Conservation (phyloP, 2,888 invertebrate genomes). For the Melanophora roralis region DNA sequence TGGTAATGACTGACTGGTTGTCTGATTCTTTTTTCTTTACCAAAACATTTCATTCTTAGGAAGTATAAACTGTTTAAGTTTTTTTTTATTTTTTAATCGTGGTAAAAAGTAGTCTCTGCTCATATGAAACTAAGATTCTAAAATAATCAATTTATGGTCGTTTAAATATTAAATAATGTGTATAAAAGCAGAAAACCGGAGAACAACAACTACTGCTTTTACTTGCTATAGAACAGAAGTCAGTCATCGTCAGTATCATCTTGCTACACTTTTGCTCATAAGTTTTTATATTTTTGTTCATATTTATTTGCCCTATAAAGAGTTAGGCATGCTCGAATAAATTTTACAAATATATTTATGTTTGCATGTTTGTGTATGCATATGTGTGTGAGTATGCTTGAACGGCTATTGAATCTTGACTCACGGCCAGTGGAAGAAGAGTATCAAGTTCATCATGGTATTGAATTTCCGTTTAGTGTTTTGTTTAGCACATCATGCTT, state of each 20-base stretch:
- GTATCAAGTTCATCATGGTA: slow-evolving; percentile 52
- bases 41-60: neutral
- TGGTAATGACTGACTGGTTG: slow-evolving; percentile 46
- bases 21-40: neutral
- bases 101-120: neutral
- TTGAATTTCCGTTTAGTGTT: slow-evolving; percentile 58
- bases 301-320: slow-evolving; percentile 30
- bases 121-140: slow-evolving; percentile 17
- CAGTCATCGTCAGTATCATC: slow-evolving; percentile 34
- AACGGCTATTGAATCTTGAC: slow-evolving; percentile 49
- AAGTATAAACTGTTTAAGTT: neutral
- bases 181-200: slow-evolving; percentile 38
- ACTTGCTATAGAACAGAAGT: slow-evolving; percentile 30
- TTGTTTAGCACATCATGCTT: slow-evolving; percentile 52
- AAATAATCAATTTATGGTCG: slow-evolving; percentile 56
- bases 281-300: neutral
- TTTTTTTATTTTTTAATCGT: neutral
- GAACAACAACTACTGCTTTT: slow-evolving; percentile 28
- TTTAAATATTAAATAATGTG: slow-evolving; percentile 51
- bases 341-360: neutral
- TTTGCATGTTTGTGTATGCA: neutral
- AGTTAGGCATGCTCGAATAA: slow-evolving; percentile 8
- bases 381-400: neutral
- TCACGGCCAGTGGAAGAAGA: slow-evolving; percentile 1
- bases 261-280: neutral